Conservation (phyloP, 2,113 vertebrate genomes). For the Tympanuchus pallidicinctus region DNA sequence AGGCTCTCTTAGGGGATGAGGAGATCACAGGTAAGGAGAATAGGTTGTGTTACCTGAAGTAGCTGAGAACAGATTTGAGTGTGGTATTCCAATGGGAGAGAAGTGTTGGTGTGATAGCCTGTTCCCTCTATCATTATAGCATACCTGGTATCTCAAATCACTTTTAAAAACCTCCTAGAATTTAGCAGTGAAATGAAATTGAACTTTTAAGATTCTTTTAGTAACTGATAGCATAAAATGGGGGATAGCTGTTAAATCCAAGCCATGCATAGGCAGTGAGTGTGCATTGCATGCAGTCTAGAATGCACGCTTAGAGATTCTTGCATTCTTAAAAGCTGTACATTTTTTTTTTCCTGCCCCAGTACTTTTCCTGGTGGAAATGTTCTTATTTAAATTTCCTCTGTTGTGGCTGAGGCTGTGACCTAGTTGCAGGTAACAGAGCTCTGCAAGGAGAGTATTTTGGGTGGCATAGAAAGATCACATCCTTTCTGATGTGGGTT, state of each 20-base stretch:
- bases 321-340: background rate
- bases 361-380: background rate
- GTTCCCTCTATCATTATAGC: background rate
- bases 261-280: background rate
- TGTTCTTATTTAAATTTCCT: background rate
- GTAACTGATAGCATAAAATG: background rate
- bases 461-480: background rate
- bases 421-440: conserved; percentile 1
- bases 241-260: background rate
- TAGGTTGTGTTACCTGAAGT: background rate
- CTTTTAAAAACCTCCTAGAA: background rate
- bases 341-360: background rate
- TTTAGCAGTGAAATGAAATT: background rate
- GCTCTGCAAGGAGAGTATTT: background rate
- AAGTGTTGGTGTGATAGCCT: background rate
- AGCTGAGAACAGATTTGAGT: background rate
- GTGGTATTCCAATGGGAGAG: background rate
- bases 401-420: background rate
- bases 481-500: background rate
- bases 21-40: background rate
- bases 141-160: background rate
- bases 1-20: background rate
- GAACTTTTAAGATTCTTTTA: background rate
- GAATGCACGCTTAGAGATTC: background rate
- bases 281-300: background rate